Conservation (phyloP, 2,113 vertebrate genomes). For the Protomyctophum bolini region DNA sequence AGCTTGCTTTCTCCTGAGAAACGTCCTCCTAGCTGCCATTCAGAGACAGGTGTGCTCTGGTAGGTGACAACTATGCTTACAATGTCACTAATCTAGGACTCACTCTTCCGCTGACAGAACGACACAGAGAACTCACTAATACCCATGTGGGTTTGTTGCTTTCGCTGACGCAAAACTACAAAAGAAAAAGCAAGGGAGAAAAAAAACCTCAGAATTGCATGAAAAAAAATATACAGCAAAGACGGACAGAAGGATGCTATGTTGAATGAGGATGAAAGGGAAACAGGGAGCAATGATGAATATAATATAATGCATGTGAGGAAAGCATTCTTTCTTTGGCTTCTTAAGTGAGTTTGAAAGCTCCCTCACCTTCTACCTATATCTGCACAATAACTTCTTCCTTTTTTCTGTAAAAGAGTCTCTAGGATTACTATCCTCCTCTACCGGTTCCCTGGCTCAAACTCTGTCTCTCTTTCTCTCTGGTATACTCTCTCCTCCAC, state of each 20-base stretch:
- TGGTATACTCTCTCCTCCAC: no score
- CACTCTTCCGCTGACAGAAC: slow-evolving; percentile 26
- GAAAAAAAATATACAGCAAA: background rate
- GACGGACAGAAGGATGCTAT: slow-evolving; percentile 20
- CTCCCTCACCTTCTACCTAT: slow-evolving; percentile 16
- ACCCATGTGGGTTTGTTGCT: slow-evolving; percentile 32
- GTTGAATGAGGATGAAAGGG: slow-evolving; percentile 16
- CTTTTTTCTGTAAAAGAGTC: slow-evolving; percentile 41
- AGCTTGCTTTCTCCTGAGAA: slow-evolving; percentile 27
- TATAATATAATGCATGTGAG: slow-evolving; percentile 18
- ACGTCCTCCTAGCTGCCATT: no score
- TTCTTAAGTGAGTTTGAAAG: slow-evolving; percentile 39
- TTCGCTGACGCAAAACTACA: slow-evolving; percentile 59
- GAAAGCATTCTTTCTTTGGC: slow-evolving; percentile 28
- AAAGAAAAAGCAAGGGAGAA: background rate
- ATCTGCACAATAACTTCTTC: slow-evolving; percentile 57
- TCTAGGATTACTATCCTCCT: slow-evolving; percentile 33
- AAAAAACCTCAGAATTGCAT: background rate
- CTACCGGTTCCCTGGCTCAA: slow-evolving; percentile 35
- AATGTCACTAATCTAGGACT: slow-evolving; percentile 27
- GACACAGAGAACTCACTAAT: slow-evolving; percentile 28
- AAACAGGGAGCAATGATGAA: slow-evolving; percentile 24
- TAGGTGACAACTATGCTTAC: slow-evolving; percentile 18
- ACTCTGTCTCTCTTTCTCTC: slow-evolving; percentile 22
- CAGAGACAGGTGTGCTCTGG: slow-evolving; percentile 24